Conservation (phyloP, 2,113 vertebrate genomes). For the Epinephelus cyanopodus region DNA sequence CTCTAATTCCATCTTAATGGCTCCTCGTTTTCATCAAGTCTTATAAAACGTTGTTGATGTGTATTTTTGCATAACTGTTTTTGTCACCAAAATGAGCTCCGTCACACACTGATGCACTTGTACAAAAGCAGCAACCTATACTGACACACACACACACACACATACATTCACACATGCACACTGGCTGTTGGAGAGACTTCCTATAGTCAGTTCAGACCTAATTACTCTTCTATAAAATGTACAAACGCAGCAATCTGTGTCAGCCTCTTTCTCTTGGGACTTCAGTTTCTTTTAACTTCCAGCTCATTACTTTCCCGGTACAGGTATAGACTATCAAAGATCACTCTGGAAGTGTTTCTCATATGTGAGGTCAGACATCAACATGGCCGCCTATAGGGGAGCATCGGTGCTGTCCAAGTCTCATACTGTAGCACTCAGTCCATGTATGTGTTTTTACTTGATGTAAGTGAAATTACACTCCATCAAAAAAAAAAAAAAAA, state of each 20-base stretch:
- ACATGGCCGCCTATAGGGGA: background rate
- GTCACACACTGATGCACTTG: slow-evolving; percentile 27
- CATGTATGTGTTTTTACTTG: background rate
- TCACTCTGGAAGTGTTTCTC: background rate
- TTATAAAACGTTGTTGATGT: slow-evolving; percentile 30
- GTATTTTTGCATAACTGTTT: slow-evolving; percentile 19
- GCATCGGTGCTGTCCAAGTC: background rate
- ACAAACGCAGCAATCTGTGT: slow-evolving; percentile 18
- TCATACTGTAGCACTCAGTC: too few relatives aligned
- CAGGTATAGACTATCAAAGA: slow-evolving; percentile 16
- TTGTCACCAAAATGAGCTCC: slow-evolving; percentile 30
- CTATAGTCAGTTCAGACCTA: slow-evolving; percentile 45
- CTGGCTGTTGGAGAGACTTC: slow-evolving; percentile 12
- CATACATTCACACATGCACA: background rate
- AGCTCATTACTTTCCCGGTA: slow-evolving; percentile 17
- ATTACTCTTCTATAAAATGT: slow-evolving; percentile 52
- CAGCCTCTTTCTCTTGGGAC: slow-evolving; percentile 7
- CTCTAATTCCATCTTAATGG: slow-evolving; percentile 32
- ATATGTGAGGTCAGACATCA: background rate
- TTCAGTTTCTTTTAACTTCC: slow-evolving; percentile 4
- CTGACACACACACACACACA: slow-evolving; percentile 4
- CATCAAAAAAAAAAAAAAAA: background rate
- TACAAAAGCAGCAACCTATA: slow-evolving; percentile 20
- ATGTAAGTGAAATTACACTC: background rate
- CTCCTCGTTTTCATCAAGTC: slow-evolving; percentile 25